Evolutionary conservation across 1,140 invertebrate genomes (phyloP), one percentile per base, ranked within the genome.

Genomic region (Pseudomyrmex sp.): DNA sequence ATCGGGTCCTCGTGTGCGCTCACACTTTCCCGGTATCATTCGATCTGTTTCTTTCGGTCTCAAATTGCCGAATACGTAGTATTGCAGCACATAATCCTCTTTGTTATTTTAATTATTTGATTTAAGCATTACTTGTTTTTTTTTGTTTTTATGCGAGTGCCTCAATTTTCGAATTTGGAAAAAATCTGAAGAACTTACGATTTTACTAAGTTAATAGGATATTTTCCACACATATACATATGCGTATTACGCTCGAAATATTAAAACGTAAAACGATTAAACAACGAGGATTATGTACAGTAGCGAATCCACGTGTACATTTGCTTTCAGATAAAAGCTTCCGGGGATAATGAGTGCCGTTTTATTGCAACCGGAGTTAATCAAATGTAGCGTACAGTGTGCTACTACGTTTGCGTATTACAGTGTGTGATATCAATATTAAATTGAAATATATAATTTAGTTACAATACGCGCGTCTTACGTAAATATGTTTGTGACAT

Each of bases 241-340:
- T 35, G 35, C 26, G 26, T 35, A 35, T 35, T 35, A 35, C 35
- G 35, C 35, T 35, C 5, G 5, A 35, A 35, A 35, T 35, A 35
- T 35, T 35, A 61, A 56, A 80, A 59, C 66, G 46, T 52, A 61
- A 26, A 80, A 59, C 66, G 46, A 61, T 80, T 80, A 48, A 80
- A 59, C 54, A 7, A 61, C 9, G 66, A 35, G 35, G 52, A 58
- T 23, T 80, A 80, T 61, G 35, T 80, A 20, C 44, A 50, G 44
- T 72, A 61, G 54, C 54, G 7, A 70, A 70, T 79, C 59, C 20
- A 65, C 54, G 54, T 80, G 44, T 80, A 80, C 66, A 72, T 80
- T 80, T 80, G n/a, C 54, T 80, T 80, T 72, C 66, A 80, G 76
- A 80, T 80, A 80, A 80, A 66, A 80, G 44, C 54, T 44, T 20